These are phyloP conservation scores for Siderastrea siderea DNA, from an alignment of 92 coral and sea anemone species.

Conservation along the genomic window DNA sequence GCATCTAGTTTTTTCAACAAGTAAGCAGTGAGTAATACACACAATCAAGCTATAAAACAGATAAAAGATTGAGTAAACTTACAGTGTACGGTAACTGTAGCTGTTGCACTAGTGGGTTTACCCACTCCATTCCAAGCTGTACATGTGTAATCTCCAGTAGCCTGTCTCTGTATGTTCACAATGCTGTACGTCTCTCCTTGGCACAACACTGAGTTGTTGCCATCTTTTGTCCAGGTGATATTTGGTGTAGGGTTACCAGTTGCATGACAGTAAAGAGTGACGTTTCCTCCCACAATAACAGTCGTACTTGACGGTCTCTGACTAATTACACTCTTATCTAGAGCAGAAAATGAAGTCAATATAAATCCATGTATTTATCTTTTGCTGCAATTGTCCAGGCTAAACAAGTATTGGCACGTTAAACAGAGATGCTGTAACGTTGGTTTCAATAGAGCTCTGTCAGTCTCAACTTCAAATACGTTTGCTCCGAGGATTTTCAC, in stretches of 20 bases:
- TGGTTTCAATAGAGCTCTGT: too few species aligned
- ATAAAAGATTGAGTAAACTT: background rate
- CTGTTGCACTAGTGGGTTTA: background rate
- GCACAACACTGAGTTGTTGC: background rate
- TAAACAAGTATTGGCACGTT: too few species aligned
- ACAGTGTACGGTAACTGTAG: constrained; percentile 3
- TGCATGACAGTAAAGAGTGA: constrained; percentile 20
- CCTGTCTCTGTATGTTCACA: background rate
- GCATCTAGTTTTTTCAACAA: too few species aligned
- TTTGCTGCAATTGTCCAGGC: too few species aligned
- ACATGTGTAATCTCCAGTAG: background rate
- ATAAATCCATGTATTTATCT: too few species aligned
- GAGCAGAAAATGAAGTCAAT: background rate
- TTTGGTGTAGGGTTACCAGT: constrained; percentile 46
- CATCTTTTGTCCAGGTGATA: constrained; percentile 29
- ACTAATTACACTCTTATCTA: background rate
- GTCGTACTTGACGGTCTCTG: background rate
- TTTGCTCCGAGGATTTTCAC: too few species aligned
- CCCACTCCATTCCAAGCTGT: constrained; percentile 34
- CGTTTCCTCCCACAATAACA: constrained; percentile 6
- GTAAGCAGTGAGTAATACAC: too few species aligned
- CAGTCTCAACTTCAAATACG: too few species aligned
- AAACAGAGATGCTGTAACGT: too few species aligned
- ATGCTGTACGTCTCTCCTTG: background rate
- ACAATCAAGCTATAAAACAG: background rate